phyloP scores from a whole-genome alignment of 1,140 invertebrate species.

The Drosophila cardini region DNA sequence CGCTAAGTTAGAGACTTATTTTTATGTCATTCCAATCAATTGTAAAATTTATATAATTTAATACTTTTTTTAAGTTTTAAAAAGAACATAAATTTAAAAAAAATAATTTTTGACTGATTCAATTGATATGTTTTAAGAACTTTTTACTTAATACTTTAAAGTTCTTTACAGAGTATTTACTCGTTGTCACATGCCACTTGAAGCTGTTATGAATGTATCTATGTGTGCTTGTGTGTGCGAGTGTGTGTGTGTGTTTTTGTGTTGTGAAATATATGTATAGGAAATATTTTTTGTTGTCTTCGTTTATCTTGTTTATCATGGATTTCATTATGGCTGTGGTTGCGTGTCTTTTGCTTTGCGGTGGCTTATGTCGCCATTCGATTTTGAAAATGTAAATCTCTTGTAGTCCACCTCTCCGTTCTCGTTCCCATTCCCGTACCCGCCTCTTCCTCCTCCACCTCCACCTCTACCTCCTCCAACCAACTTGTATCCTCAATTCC shows the following conservation, averaged over 20 bases:
- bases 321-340: conserved; percentile 78
- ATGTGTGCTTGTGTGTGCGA: background rate
- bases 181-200: background rate
- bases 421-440: background rate
- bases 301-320: conserved; percentile 79
- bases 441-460: background rate
- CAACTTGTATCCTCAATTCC: conserved; percentile 6
- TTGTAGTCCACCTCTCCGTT: conserved; percentile 59
- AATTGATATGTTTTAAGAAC: background rate
- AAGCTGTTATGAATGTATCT: background rate
- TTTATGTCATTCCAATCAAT: too few species aligned
- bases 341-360: conserved; percentile 80
- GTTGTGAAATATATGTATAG: conserved; percentile 3
- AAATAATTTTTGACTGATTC: too few species aligned
- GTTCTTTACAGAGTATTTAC: background rate
- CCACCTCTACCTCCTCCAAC: background rate
- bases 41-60: too few species aligned
- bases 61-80: too few species aligned
- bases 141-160: background rate
- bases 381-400: conserved; percentile 82
- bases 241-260: background rate
- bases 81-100: too few species aligned
- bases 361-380: conserved; percentile 81
- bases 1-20: too few species aligned
- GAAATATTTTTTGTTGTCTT: conserved; percentile 49